Percentiles rank a stretch among this genome's conserved stretches.
Conservation (phyloP, 2,888 invertebrate genomes). For the Cryptocheilus praepositus region DNA sequence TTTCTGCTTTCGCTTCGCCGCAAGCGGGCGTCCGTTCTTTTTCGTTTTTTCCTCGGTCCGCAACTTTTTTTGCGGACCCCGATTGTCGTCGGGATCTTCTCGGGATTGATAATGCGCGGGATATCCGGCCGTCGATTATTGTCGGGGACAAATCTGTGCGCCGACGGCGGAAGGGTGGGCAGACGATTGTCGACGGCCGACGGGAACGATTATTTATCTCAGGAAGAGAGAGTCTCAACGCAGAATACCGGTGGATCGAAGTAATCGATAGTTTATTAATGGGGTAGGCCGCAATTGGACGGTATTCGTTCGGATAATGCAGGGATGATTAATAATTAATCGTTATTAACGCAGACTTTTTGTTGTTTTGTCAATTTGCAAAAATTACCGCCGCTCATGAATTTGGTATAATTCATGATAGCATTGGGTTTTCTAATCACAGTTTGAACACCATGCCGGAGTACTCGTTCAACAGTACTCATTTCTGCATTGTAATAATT, state of each 20-base stretch:
- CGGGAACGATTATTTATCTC: constrained; percentile 46
- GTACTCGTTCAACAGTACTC: too few relatives aligned
- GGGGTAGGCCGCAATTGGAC: constrained; percentile 19
- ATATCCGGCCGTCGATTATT: constrained; percentile 49
- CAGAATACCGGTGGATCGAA: background rate
- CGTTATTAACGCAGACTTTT: too few relatives aligned
- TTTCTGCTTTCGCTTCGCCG: too few relatives aligned
- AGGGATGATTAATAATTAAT: too few relatives aligned
- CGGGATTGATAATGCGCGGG: constrained; percentile 47
- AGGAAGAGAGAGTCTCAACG: constrained; percentile 10
- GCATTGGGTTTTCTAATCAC: too few relatives aligned
- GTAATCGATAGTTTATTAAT: constrained; percentile 36
- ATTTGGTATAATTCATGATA: too few relatives aligned
- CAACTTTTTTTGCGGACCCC: background rate
- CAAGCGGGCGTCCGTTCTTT: constrained; percentile 22
- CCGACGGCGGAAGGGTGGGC: background rate
- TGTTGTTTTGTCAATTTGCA: too few relatives aligned
- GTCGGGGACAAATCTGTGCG: constrained; percentile 33
- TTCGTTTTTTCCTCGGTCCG: constrained; percentile 1
- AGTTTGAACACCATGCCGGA: too few relatives aligned
- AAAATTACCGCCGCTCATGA: too few relatives aligned
- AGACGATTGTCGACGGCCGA: constrained; percentile 31
- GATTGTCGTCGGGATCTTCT: constrained; percentile 8
- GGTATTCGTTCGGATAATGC: background rate
- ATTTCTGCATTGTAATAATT: too few relatives aligned